Percentiles rank a stretch among this genome's conserved stretches.
These are phyloP conservation scores for Megastigmus dorsalis DNA, from an alignment of 2,888 invertebrate genomes.

Conservation along the genomic window DNA sequence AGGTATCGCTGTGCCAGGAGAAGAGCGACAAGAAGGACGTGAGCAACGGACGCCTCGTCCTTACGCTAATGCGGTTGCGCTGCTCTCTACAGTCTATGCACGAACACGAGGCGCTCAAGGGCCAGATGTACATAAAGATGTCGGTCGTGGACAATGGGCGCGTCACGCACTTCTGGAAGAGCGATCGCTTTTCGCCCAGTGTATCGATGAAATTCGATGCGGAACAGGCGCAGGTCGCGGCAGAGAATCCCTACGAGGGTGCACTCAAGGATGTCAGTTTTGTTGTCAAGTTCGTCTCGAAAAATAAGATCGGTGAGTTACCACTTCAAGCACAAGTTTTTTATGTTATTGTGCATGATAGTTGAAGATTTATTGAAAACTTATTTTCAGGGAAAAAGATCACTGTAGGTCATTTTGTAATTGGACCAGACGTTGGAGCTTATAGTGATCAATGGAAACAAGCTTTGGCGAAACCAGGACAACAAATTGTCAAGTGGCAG, in stretches of 20 bases:
- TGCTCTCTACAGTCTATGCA: slow-evolving; percentile 85
- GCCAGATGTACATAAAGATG: slow-evolving; percentile 86
- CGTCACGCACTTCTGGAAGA: slow-evolving; percentile 81
- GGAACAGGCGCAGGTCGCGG: slow-evolving; percentile 79
- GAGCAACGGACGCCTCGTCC: slow-evolving; percentile 79
- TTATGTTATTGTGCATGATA: background rate
- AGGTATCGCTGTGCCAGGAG: slow-evolving; percentile 80
- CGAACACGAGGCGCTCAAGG: slow-evolving; percentile 81
- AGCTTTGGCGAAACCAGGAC: slow-evolving; percentile 74
- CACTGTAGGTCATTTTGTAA: slow-evolving; percentile 80
- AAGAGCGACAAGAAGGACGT: slow-evolving; percentile 80
- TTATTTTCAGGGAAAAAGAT: slow-evolving; percentile 77
- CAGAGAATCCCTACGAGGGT: slow-evolving; percentile 79
- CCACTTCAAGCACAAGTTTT: background rate
- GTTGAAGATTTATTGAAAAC: background rate
- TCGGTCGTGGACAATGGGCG: slow-evolving; percentile 82
- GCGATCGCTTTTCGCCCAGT: slow-evolving; percentile 83
- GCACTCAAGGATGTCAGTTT: slow-evolving; percentile 80
- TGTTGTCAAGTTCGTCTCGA: slow-evolving; percentile 81
- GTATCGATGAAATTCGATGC: slow-evolving; percentile 86
- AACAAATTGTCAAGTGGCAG: slow-evolving; percentile 70
- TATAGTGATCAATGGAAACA: slow-evolving; percentile 80
- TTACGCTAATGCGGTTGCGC: slow-evolving; percentile 79
- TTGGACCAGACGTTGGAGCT: slow-evolving; percentile 78
- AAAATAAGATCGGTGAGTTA: slow-evolving; percentile 78